A percentile compares a stretch with the other conserved stretches of the same genome.
These are phyloP conservation scores for Acromyrmex heyeri DNA, from an alignment of 1,140 invertebrate genomes.

Conservation along the genomic window DNA sequence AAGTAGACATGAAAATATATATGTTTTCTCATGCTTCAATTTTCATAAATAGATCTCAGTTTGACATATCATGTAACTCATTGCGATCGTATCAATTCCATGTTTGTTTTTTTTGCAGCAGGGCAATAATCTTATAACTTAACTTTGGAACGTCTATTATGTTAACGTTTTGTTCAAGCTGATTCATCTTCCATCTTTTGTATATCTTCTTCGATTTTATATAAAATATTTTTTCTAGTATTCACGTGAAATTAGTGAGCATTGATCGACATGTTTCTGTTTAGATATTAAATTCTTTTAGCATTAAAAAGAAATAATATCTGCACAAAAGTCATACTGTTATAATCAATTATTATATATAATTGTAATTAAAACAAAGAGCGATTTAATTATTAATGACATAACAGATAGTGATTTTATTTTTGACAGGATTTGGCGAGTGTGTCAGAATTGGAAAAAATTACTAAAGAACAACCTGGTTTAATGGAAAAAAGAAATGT, in stretches of 20 bases:
- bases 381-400: conserved; percentile 13
- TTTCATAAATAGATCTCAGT: not conserved
- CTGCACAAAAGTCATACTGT: not conserved
- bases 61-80: not conserved
- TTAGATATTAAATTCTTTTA: not conserved
- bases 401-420: conserved; percentile 20
- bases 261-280: not conserved
- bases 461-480: conserved; percentile 85
- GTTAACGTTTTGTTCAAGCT: not conserved
- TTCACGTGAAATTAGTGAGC: not conserved
- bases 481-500: conserved; percentile 85
- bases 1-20: not conserved
- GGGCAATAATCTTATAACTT: not conserved
- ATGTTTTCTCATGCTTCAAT: not conserved
- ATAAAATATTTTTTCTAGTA: not conserved
- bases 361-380: not conserved
- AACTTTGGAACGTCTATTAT: not conserved
- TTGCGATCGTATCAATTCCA: not conserved
- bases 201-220: not conserved
- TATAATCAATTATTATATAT: not conserved
- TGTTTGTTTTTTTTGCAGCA: not conserved
- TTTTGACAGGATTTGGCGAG: conserved; percentile 81
- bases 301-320: not conserved
- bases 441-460: conserved; percentile 83
- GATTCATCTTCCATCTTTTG: not conserved